Percentiles rank a stretch among this genome's conserved stretches.
Conservation (phyloP, 2,797 vertebrate genomes). For the Peromyscus melanophrys region DNA sequence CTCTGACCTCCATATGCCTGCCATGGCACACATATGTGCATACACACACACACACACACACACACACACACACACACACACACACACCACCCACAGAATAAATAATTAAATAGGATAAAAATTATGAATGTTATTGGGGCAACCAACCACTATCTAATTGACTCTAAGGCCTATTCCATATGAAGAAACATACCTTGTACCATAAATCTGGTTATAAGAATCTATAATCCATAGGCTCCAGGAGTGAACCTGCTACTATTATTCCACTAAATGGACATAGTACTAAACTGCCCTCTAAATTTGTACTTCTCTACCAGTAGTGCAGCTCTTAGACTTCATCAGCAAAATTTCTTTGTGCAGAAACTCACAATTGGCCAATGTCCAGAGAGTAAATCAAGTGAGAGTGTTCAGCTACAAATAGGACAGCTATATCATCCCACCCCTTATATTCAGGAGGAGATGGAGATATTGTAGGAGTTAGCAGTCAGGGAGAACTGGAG, state of each 20-base stretch:
- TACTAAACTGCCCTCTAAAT: not conserved
- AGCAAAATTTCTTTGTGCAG: not conserved
- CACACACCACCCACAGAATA: not conserved
- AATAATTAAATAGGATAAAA: not conserved
- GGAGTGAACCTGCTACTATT: not conserved
- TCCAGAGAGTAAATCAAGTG: too few relatives aligned
- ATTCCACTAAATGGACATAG: not conserved
- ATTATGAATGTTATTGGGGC: not conserved
- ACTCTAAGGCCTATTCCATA: not conserved
- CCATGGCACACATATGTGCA: not conserved
- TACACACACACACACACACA: not conserved
- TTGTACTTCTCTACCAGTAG: too few relatives aligned
- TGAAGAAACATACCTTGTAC: not conserved
- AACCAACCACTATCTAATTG: not conserved
- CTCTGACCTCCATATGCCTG: not conserved
- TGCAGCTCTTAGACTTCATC: not conserved
- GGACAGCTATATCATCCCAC: not conserved
- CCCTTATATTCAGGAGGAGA: not conserved
- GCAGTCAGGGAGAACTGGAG: not conserved
- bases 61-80: not conserved
- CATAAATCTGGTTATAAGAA: not conserved
- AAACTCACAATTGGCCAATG: not conserved
- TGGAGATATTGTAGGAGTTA: not conserved
- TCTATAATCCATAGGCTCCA: not conserved
- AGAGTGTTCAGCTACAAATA: not conserved